Evolutionary conservation across 1,140 invertebrate genomes (phyloP), one percentile per base, ranked within the genome.

Genomic region (Lasioglossum baleicum): DNA sequence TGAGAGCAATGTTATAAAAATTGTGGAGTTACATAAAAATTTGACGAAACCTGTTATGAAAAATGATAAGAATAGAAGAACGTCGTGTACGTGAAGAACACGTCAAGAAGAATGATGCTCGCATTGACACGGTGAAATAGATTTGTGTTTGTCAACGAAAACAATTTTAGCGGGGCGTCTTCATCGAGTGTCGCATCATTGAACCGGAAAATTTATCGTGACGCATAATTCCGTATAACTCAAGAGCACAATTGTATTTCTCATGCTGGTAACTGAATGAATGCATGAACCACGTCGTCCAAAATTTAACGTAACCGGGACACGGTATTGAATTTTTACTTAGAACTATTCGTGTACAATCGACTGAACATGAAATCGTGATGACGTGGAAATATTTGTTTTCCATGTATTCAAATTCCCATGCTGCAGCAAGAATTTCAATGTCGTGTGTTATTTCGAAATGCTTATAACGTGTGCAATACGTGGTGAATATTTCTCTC

Each of bases 311-410:
- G 35, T 11, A 26, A 44, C 15, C 20, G 53, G 7, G 56, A n/a
- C 48, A 15, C 17, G 17, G 72, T 67, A 80, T 51, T 66, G 65
- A 58, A 75, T 68, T 80, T 80, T 80, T 75, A 75, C 48, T 66
- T 67, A 63, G 77, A 44, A 77, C 60, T 60, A 63, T 63, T 42
- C 20, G 1, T 6, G 42, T 15, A n/a, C 0, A n/a, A n/a, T 48
- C 65, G 56, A 15, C 60, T n/a, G 44, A 7, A 51, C 31, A 31
- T n/a, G 53, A 63, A 70, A 77, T 26, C 75, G 67, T n/a, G 17
- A 7, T 26, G 75, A 63, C 75, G 31, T 61, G 58, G 44, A 70
- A 63, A 70, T 70, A 77, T 77, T 77, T 77, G 75, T 70, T 70
- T 70, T 63, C 44, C 0, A 22, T 22, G 66, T n/a, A 44, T 77